Evolutionary conservation across 2,888 invertebrate genomes (phyloP), one percentile per base, ranked within the genome.

Genomic region (Trichacis sp.): DNA sequence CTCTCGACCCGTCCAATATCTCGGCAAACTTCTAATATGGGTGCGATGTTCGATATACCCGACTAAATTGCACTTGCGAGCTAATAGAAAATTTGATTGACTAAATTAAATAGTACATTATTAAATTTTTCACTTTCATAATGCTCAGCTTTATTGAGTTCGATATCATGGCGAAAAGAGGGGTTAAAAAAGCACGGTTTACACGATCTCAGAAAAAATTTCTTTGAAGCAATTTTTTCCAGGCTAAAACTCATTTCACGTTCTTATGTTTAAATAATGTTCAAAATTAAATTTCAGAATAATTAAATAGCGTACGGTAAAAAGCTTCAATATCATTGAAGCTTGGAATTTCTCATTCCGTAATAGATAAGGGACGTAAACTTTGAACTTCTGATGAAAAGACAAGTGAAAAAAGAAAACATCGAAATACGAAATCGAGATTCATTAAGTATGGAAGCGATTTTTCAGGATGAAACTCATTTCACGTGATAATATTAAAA

Each of bases 71-170:
- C 77, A 76, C 78, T 77, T 71, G 77, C 72, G 51, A 77, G 78
- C 79, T 83, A 81, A 83, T 81, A 81, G 81, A 79, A 80, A 82
- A 82, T 83, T 82, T 82, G 83, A 83, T 83, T 82, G 82, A 83
- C 81, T 77, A 79, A 82, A 83, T 83, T 82, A 83, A 83, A 83
- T 81, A 79, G 82, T 79, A 82, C 80, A 80, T 79, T 78, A 81
- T 80, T 75, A 75, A 76, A 74, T 73, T 76, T 77, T 77, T 79
- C 24, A 5, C 78, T 76, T 78, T 77, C 77, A 73, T 77, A 78
- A 29, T 49, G 48, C 33, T 55, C 55, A 36, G 45, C 38, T 53
- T 51, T 43, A 47, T 58, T 38, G 51, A 51, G 58, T 58, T 20
- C 46, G 43, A 29, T 43, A 43, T 19, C 14, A 14, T 18, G 19